A percentile compares a stretch with the other conserved stretches of the same genome.
Evolutionary conservation across 2,888 invertebrate species (phyloP).

Genomic region (Drosophila atripex): DNA sequence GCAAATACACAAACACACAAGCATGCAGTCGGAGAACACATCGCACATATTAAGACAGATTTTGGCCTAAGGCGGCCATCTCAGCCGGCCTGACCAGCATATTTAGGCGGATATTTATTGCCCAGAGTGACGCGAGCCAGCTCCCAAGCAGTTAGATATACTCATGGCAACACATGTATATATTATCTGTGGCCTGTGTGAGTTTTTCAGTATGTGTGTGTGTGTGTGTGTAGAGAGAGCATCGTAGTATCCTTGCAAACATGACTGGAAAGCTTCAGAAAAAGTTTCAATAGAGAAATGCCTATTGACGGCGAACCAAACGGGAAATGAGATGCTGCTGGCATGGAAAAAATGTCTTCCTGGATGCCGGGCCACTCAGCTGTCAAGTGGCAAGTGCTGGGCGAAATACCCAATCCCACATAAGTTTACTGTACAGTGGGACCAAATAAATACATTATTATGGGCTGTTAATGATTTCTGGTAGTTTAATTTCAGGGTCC

Average conservation of each 20-base stretch:
- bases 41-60: slow-evolving; percentile 74
- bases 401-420: slow-evolving; percentile 13
- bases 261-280: slow-evolving; percentile 44
- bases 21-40: slow-evolving; percentile 50
- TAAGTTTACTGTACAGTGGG: slow-evolving; percentile 15
- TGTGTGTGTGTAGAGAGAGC: neutral
- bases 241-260: slow-evolving; percentile 13
- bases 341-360: slow-evolving; percentile 33
- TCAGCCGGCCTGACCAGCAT: slow-evolving; percentile 68
- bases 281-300: slow-evolving; percentile 71
- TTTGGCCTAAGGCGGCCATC: slow-evolving; percentile 65
- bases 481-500: neutral
- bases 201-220: slow-evolving; percentile 4
- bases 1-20: slow-evolving; percentile 51
- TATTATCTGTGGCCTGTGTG: slow-evolving; percentile 22
- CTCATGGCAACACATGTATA: slow-evolving; percentile 32
- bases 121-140: slow-evolving; percentile 48
- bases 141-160: slow-evolving; percentile 10
- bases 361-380: slow-evolving; percentile 18
- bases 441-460: neutral
- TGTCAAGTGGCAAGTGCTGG: slow-evolving; percentile 50
- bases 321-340: slow-evolving; percentile 73
- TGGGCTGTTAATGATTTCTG: neutral
- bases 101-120: slow-evolving; percentile 77
- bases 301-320: slow-evolving; percentile 66